phyloP scores from a whole-genome alignment of 2,797 vertebrate genomes.

The Cossypha caffra region DNA sequence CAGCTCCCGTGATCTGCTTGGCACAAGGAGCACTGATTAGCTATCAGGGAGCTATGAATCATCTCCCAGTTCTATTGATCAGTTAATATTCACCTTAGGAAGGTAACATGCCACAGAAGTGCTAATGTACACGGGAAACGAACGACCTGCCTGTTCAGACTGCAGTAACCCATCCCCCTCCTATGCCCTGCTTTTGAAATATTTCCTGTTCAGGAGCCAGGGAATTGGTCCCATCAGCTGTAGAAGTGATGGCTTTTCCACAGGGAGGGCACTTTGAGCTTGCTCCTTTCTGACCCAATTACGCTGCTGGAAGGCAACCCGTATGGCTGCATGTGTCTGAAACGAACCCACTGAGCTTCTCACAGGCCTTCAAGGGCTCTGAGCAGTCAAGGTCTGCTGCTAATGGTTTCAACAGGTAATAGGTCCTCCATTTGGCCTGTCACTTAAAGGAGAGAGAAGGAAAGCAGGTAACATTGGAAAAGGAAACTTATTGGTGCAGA shows the following conservation, averaged over 20 bases:
- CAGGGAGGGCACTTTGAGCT: not conserved
- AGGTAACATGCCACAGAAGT: not conserved
- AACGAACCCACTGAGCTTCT: not conserved
- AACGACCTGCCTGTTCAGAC: not conserved
- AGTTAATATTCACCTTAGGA: not conserved
- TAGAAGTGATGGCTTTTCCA: not conserved
- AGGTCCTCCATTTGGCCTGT: not conserved
- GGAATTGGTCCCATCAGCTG: not conserved
- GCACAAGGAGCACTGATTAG: not conserved
- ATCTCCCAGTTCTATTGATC: not conserved
- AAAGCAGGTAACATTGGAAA: not conserved
- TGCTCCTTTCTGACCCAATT: not conserved
- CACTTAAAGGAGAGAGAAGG: not conserved
- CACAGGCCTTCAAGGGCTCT: not conserved
- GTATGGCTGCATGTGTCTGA: not conserved
- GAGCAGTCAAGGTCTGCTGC: not conserved
- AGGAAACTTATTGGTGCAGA: not conserved
- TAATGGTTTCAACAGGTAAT: not conserved
- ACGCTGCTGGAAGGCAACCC: rapidly evolving
- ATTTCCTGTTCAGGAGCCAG: not conserved
- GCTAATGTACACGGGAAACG: not conserved
- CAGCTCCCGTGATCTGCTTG: not conserved
- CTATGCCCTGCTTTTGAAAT: not conserved
- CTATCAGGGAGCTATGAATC: not conserved
- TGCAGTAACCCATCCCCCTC: not conserved